Conservation (phyloP, 1,140 invertebrate species). For the Branchinecta lynchi region DNA sequence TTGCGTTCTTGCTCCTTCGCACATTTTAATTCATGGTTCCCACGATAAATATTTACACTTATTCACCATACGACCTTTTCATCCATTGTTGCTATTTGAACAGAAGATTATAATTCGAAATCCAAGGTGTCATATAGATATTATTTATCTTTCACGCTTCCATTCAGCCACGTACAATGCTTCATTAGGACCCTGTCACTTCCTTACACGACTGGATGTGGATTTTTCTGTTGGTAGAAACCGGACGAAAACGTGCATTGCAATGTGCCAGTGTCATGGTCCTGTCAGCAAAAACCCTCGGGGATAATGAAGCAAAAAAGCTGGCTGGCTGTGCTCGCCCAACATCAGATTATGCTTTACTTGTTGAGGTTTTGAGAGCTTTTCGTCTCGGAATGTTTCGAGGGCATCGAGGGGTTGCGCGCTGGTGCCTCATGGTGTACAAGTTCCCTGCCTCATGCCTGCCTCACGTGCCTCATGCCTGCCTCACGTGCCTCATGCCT, state of each 20-base stretch:
- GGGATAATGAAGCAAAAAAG: too few relatives aligned
- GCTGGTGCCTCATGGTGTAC: too few relatives aligned
- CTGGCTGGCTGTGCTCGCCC: too few relatives aligned
- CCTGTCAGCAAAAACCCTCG: neutral
- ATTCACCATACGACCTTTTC: neutral
- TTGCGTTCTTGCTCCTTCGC: too few relatives aligned
- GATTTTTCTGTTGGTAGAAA: neutral
- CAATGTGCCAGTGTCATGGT: neutral
- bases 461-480: too few relatives aligned
- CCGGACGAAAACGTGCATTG: neutral
- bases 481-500: too few relatives aligned
- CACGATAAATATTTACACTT: conserved; percentile 8
- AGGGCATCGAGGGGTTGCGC: too few relatives aligned
- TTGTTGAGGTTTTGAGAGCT: too few relatives aligned
- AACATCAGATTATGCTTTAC: too few relatives aligned
- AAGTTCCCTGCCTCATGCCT: too few relatives aligned
- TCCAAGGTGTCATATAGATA: conserved; percentile 11
- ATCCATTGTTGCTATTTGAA: conserved; percentile 1
- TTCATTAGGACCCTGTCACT: conserved; percentile 7
- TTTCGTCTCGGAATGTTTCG: too few relatives aligned
- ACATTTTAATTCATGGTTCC: neutral
- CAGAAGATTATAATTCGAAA: conserved; percentile 9
- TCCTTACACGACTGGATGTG: neutral
- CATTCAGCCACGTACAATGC: neutral
- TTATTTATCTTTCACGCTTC: conserved; percentile 7